Conservation (phyloP, 30 jellyfish, hydroid and myxozoan genomes). For the Aurelia sp. region DNA sequence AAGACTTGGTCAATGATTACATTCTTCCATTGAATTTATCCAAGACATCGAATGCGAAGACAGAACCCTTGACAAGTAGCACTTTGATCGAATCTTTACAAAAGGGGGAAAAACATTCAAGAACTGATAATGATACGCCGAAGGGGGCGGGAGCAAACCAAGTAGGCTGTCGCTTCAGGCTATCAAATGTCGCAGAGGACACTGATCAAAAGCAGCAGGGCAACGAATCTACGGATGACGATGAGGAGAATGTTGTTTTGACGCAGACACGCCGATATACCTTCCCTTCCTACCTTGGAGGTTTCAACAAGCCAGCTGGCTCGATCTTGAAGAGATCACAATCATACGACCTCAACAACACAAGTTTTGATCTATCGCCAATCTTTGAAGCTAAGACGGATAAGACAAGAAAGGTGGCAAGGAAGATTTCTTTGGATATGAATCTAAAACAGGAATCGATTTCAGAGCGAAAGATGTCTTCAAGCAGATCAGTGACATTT, state of each 20-base stretch:
- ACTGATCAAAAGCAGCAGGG: not conserved
- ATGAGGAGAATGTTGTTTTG: not conserved
- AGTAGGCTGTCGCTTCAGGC: conserved; percentile 59
- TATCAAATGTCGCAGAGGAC: conserved; percentile 19
- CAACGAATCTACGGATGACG: conserved; percentile 12
- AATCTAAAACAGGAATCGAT: no score
- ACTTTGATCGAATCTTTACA: conserved; percentile 23
- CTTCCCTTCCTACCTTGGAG: conserved; percentile 47
- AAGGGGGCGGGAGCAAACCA: conserved; percentile 9
- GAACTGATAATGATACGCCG: not conserved
- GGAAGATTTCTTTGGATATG: conserved; percentile 2
- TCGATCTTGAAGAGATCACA: conserved; percentile 58
- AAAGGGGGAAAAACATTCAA: not conserved
- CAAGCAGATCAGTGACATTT: conserved; percentile 57
- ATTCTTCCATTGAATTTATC: conserved; percentile 32
- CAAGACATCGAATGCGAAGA: conserved; percentile 3
- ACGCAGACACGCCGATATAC: conserved; percentile 48
- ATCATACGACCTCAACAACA: conserved; percentile 13
- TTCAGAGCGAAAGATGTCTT: not conserved
- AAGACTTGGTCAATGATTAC: conserved; percentile 42
- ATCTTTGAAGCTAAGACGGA: conserved; percentile 18
- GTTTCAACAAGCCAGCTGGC: conserved; percentile 34
- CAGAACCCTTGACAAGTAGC: conserved; percentile 4
- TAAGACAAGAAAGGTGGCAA: not conserved
- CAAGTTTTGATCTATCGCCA: not conserved